Conservation (phyloP, 92 coral and sea anemone species). For the Siderastrea radians region DNA sequence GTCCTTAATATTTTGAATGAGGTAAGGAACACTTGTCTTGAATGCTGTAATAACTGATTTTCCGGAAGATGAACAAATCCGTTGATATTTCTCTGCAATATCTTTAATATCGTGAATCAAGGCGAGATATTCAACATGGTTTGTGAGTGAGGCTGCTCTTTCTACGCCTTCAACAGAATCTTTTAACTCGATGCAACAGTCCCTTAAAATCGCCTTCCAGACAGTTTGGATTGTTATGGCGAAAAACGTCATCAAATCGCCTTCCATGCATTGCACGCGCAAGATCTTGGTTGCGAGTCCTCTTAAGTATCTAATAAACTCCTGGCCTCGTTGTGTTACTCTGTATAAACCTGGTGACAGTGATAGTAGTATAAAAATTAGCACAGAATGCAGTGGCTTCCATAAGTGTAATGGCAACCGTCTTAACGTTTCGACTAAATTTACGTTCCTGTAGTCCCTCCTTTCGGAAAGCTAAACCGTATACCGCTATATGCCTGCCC, state of each 20-base stretch:
- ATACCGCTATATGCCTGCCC: too few species aligned
- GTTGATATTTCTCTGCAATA: background rate
- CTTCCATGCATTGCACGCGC: background rate
- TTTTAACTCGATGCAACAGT: slow-evolving; percentile 9
- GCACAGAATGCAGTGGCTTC: too few species aligned
- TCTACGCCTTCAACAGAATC: background rate
- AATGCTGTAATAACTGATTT: background rate
- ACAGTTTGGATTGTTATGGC: background rate
- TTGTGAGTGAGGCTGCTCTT: background rate
- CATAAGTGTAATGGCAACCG: too few species aligned
- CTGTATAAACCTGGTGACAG: background rate
- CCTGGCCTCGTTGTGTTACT: background rate
- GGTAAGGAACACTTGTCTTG: background rate
- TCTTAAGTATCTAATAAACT: background rate
- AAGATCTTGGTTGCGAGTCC: background rate
- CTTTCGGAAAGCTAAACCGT: too few species aligned
- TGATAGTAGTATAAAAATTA: background rate
- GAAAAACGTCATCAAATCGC: background rate
- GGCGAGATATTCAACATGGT: background rate
- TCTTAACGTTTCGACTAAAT: too few species aligned
- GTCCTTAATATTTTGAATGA: background rate
- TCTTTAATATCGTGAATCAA: too few species aligned
- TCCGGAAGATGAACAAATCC: background rate
- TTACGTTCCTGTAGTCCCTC: too few species aligned
- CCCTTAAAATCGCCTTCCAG: background rate